Evolutionary conservation across 2,113 vertebrate species (phyloP).

Genomic region (Charadrius vociferus): DNA sequence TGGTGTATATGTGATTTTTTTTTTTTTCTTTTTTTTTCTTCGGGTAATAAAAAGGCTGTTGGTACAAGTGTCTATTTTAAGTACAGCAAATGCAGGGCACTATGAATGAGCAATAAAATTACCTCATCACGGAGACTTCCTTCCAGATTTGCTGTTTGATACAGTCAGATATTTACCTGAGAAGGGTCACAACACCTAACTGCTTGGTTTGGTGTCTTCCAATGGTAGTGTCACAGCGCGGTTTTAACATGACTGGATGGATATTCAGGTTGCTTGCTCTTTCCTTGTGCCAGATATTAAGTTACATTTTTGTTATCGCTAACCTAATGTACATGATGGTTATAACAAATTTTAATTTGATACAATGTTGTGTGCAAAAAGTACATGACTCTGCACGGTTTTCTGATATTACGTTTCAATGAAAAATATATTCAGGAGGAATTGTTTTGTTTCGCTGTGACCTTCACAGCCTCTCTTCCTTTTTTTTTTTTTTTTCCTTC

Average conservation of each 20-base stretch:
- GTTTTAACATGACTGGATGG: constrained; percentile 52
- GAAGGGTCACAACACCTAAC: constrained; percentile 32
- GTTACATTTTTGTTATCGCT: constrained; percentile 80
- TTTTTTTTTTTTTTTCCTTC: not conserved
- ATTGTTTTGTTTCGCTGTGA: constrained; percentile 60
- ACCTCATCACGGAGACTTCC: constrained; percentile 67
- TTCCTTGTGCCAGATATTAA: constrained; percentile 73
- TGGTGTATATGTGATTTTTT: constrained; percentile 75
- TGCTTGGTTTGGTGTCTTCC: constrained; percentile 49
- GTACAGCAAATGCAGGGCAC: constrained; percentile 70
- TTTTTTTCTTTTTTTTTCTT: constrained; percentile 45
- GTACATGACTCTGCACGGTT: constrained; percentile 61
- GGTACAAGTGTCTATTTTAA: constrained; percentile 80
- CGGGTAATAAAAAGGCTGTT: constrained; percentile 81
- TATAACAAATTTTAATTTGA: constrained; percentile 82
- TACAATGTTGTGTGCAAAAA: constrained; percentile 76
- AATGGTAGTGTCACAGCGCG: constrained; percentile 52
- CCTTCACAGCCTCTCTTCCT: constrained; percentile 50
- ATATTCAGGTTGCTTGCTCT: constrained; percentile 63
- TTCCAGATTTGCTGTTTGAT: constrained; percentile 65
- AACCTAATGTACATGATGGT: constrained; percentile 77
- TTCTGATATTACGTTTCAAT: constrained; percentile 59
- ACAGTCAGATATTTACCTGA: constrained; percentile 55
- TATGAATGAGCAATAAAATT: constrained; percentile 74
- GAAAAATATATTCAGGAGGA: constrained; percentile 53